phyloP scores from a whole-genome alignment of 1,140 invertebrate species.

The Musca domestica region DNA sequence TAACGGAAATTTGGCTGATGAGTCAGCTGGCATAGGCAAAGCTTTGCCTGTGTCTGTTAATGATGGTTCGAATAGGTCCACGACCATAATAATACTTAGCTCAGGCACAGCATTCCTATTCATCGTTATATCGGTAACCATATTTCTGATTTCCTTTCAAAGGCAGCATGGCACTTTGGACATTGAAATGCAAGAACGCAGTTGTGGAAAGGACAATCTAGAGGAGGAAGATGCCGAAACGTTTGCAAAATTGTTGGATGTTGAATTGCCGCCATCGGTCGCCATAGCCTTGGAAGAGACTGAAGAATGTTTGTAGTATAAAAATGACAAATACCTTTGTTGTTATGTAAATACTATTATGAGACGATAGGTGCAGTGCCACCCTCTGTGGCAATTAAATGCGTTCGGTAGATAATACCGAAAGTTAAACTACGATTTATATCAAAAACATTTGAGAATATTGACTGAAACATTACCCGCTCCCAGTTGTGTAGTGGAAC shows the following conservation, averaged over 20 bases:
- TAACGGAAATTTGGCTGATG: conserved; percentile 46
- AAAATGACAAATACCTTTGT: too few relatives aligned
- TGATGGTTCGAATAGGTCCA: conserved; percentile 34
- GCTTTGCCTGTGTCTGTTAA: conserved; percentile 14
- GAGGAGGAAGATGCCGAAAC: conserved; percentile 46
- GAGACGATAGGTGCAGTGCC: too few relatives aligned
- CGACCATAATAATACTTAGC: conserved; percentile 42
- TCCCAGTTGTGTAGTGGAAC: too few relatives aligned
- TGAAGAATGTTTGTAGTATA: conserved; percentile 25
- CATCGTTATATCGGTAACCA: conserved; percentile 40
- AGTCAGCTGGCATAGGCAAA: conserved; percentile 29
- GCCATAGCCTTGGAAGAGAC: conserved; percentile 10
- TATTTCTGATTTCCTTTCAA: conserved; percentile 47
- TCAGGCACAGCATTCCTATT: conserved; percentile 44
- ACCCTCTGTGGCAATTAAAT: too few relatives aligned
- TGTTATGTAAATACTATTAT: too few relatives aligned
- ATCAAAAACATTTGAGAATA: too few relatives aligned
- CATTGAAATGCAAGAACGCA: conserved; percentile 50
- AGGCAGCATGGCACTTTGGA: conserved; percentile 45
- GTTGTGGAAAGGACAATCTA: conserved; percentile 42
- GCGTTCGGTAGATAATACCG: too few relatives aligned
- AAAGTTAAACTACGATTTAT: too few relatives aligned
- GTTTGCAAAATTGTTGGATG: conserved; percentile 41
- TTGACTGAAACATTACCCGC: too few relatives aligned
- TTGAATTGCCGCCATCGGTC: conserved; percentile 34